Conservation (phyloP, 2,888 invertebrate species). For the Tachina grossa region DNA sequence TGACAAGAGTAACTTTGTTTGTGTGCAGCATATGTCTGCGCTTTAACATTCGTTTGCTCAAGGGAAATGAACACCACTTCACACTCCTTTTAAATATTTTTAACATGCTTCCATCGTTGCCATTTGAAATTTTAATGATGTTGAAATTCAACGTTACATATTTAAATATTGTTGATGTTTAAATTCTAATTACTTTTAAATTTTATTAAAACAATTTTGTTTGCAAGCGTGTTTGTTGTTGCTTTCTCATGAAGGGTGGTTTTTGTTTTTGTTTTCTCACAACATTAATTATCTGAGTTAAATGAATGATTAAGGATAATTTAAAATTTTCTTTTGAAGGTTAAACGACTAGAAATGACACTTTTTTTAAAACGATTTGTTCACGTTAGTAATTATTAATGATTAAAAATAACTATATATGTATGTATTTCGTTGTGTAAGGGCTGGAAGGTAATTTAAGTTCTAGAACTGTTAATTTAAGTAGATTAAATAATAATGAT, state of each 20-base stretch:
- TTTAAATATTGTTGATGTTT: constrained; percentile 60
- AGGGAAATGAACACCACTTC: constrained; percentile 46
- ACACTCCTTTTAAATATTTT: constrained; percentile 3
- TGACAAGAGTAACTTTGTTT: background rate
- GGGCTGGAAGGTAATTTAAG: no score
- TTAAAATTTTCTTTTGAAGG: background rate
- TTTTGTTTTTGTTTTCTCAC: background rate
- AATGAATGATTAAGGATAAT: background rate
- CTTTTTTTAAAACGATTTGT: background rate
- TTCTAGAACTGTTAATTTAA: no score
- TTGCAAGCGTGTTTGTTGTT: background rate
- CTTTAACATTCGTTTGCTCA: constrained; percentile 28
- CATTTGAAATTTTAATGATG: constrained; percentile 69
- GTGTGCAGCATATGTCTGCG: background rate
- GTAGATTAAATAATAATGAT: no score
- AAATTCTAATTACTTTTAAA: constrained; percentile 63
- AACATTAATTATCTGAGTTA: constrained; percentile 11
- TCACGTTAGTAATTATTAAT: no score
- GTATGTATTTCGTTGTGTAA: no score
- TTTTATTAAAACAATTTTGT: constrained; percentile 43
- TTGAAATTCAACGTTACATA: constrained; percentile 58
- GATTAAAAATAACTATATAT: no score
- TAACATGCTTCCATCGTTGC: constrained; percentile 22
- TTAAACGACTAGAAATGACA: background rate
- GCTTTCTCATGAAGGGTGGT: constrained; percentile 20